Evolutionary conservation across 2,113 vertebrate genomes (phyloP).

Genomic region (Acrocephalus arundinaceus): DNA sequence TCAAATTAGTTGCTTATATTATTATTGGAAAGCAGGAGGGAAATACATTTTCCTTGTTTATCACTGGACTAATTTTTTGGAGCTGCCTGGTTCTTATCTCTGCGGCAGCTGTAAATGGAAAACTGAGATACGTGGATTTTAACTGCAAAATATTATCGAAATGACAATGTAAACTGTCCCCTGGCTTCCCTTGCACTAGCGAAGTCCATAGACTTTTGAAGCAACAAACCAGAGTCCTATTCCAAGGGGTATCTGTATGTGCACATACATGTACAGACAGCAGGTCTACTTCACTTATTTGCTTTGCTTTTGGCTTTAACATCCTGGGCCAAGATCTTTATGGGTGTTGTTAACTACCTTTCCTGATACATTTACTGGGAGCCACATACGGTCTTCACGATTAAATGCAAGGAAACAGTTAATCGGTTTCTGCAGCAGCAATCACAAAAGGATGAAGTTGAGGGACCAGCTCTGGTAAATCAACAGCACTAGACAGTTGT

Average conservation of each 20-base stretch:
- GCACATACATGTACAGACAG: not conserved
- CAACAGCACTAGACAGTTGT: slow-evolving; percentile 17
- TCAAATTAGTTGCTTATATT: not conserved
- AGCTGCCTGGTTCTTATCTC: not conserved
- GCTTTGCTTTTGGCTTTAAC: not conserved
- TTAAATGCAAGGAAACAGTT: slow-evolving; percentile 39
- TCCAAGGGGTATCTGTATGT: not conserved
- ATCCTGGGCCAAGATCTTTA: not conserved
- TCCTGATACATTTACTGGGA: not conserved
- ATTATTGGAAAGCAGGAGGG: not conserved
- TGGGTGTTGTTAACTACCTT: not conserved
- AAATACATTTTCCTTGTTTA: not conserved
- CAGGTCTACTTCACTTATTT: not conserved
- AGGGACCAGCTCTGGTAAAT: slow-evolving; percentile 43
- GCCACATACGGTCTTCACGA: not conserved
- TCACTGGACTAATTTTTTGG: not conserved
- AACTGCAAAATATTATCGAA: not conserved
- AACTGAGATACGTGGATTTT: not conserved
- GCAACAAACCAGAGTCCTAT: not conserved
- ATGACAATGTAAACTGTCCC: not conserved
- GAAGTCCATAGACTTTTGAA: not conserved
- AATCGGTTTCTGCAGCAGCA: slow-evolving; percentile 34
- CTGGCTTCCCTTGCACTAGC: not conserved
- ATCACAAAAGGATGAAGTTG: slow-evolving; percentile 29
- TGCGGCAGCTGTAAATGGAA: not conserved